Percentiles rank a stretch among this genome's conserved stretches.
Evolutionary conservation across 2,888 invertebrate genomes (phyloP).

Genomic region (Microchrysa polita): DNA sequence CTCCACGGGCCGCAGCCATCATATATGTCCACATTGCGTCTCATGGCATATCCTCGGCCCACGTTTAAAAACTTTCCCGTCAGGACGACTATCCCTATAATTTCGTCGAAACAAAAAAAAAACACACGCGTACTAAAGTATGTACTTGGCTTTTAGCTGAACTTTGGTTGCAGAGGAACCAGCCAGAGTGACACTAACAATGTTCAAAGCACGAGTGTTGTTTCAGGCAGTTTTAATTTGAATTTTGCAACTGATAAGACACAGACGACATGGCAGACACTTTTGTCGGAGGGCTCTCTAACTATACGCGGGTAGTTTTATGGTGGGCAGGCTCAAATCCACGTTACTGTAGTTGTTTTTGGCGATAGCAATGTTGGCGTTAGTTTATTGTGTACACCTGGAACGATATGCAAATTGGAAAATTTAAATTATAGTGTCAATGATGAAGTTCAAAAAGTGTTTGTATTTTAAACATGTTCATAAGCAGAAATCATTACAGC

Average conservation of each 20-base stretch:
- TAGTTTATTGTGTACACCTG: not conserved
- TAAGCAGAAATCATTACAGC: too few relatives aligned
- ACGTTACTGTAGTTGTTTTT: too few relatives aligned
- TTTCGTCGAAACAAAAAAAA: not conserved
- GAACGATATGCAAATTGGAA: slow-evolving; percentile 32
- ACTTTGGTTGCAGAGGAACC: not conserved
- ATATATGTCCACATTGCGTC: slow-evolving; percentile 77
- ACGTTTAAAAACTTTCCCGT: not conserved
- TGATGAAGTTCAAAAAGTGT: not conserved
- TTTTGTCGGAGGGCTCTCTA: not conserved
- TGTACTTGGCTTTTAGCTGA: too few relatives aligned
- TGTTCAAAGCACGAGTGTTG: not conserved
- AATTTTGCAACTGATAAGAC: slow-evolving; percentile 24
- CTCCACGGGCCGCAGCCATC: slow-evolving; percentile 76
- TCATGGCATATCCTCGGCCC: slow-evolving; percentile 56
- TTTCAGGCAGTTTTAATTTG: slow-evolving; percentile 4
- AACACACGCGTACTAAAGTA: not conserved
- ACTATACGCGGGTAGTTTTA: slow-evolving; percentile 8
- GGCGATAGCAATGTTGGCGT: not conserved
- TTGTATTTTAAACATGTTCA: too few relatives aligned
- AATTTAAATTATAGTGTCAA: slow-evolving; percentile 26
- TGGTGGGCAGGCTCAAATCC: not conserved
- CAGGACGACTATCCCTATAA: not conserved
- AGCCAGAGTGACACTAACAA: not conserved
- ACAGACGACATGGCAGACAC: not conserved